Percentiles rank a stretch among this genome's conserved stretches.
phyloP scores from a whole-genome alignment of 2,113 vertebrate genomes.

The Nothoprocta perdicaria region DNA sequence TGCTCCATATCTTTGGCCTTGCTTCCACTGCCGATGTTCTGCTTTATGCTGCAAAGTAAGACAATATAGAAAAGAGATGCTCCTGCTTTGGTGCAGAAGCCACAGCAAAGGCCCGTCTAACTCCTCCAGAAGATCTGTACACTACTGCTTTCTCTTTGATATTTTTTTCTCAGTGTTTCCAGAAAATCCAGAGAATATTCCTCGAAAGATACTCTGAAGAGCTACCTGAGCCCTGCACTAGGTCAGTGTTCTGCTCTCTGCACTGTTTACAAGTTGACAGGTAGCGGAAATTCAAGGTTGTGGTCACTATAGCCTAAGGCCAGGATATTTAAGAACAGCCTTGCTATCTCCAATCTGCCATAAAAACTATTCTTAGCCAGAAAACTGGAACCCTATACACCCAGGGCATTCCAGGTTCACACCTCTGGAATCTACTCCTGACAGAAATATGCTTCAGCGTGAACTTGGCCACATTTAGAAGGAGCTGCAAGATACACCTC shows the following conservation, averaged over 20 bases:
- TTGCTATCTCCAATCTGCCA: neutral
- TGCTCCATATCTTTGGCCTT: neutral
- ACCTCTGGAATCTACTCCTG: constrained; percentile 70
- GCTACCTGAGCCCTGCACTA: neutral
- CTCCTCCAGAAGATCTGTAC: neutral
- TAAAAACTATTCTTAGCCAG: constrained; percentile 49
- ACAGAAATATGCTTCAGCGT: constrained; percentile 68
- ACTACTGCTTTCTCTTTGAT: neutral
- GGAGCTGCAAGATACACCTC: constrained; percentile 61
- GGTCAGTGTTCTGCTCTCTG: neutral
- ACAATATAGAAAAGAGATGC: neutral
- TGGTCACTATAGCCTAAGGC: constrained; percentile 41
- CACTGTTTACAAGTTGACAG: neutral
- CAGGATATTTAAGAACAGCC: constrained; percentile 34
- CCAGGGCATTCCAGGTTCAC: constrained; percentile 63
- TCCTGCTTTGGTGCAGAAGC: neutral
- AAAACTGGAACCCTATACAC: constrained; percentile 37
- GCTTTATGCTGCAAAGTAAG: neutral
- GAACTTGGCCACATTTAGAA: constrained; percentile 66
- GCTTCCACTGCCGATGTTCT: neutral
- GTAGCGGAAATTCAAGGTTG: constrained; percentile 61
- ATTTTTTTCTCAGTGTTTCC: neutral
- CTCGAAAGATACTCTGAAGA: neutral
- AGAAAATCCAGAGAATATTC: neutral
- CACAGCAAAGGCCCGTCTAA: neutral